These are phyloP conservation scores for Laodelphax striatellus DNA, from an alignment of 1,140 invertebrate genomes.

Conservation along the genomic window DNA sequence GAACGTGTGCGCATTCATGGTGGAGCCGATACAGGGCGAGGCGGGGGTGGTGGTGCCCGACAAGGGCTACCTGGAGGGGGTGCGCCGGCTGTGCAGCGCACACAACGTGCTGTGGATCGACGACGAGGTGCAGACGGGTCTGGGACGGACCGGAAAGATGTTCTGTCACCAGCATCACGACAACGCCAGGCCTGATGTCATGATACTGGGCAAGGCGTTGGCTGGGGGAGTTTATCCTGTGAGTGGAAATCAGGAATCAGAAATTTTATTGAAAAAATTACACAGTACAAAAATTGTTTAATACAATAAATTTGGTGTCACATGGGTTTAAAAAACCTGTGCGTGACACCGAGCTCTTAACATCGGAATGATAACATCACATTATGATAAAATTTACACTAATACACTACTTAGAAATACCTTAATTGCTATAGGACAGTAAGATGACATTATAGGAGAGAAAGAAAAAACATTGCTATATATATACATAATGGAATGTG, in stretches of 20 bases:
- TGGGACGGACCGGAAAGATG: slow-evolving; percentile 51
- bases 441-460: no score
- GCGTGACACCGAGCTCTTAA: no score
- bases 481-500: no score
- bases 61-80: slow-evolving; percentile 72
- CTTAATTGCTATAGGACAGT: no score
- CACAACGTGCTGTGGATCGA: slow-evolving; percentile 58
- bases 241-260: slow-evolving; percentile 22
- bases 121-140: slow-evolving; percentile 63
- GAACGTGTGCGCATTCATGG: slow-evolving; percentile 91
- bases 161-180: slow-evolving; percentile 56
- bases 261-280: no score
- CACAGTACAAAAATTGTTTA: no score
- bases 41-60: slow-evolving; percentile 89
- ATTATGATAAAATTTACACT: no score
- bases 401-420: no score
- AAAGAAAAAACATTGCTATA: no score
- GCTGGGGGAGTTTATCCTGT: slow-evolving; percentile 76
- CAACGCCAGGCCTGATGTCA: slow-evolving; percentile 55
- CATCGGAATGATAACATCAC: no score
- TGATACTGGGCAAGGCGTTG: slow-evolving; percentile 67
- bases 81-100: slow-evolving; percentile 52
- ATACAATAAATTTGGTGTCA: no score
- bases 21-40: slow-evolving; percentile 98
- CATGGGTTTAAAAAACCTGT: no score